Evolutionary conservation across 37 sponge, comb jelly and placozoan species (phyloP), one percentile per base, ranked within the genome.

Genomic region (Beroe ovata): DNA sequence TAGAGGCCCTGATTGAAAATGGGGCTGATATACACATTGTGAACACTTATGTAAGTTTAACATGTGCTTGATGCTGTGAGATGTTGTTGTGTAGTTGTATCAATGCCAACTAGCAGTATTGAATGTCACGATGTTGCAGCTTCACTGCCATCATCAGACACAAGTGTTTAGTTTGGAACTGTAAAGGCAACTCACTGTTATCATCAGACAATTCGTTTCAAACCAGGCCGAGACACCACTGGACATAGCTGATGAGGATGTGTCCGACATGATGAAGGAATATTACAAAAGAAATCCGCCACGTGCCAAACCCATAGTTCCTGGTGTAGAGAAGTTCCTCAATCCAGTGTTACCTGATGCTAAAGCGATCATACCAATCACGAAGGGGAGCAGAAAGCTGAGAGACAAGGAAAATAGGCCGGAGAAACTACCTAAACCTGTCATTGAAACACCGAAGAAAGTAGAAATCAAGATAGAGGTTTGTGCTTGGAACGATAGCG

Each of bases 161-260:
- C n/a, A n/a, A n/a, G n/a, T n/a, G n/a, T n/a, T n/a, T n/a, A n/a
- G n/a, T n/a, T n/a, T n/a, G n/a, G n/a, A n/a, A n/a, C n/a, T n/a
- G n/a, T n/a, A n/a, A n/a, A n/a, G n/a, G n/a, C n/a, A n/a, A n/a
- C n/a, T n/a, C n/a, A n/a, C n/a, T n/a, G n/a, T n/a, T n/a, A n/a
- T n/a, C n/a, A n/a, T n/a, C n/a, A n/a, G n/a, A n/a, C n/a, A n/a
- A n/a, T n/a, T n/a, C n/a, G n/a, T n/a, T n/a, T n/a, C n/a, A n/a
- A n/a, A n/a, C 1, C 84, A 77, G 84, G 84, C 84, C 3, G 84
- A 77, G 28, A 77, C 84, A 14, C 84, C 84, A 4, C 84, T 77
- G 2, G 84, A 77, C 54, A 42, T 77, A n/a, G 84, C 84, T 39
- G 84, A 77, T 29, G 42, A 77, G 23, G 54, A 39, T 4, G 84